Base-by-base conservation (phyloP, 2,888 invertebrate species). In the Notodonta dromedarius region DNA sequence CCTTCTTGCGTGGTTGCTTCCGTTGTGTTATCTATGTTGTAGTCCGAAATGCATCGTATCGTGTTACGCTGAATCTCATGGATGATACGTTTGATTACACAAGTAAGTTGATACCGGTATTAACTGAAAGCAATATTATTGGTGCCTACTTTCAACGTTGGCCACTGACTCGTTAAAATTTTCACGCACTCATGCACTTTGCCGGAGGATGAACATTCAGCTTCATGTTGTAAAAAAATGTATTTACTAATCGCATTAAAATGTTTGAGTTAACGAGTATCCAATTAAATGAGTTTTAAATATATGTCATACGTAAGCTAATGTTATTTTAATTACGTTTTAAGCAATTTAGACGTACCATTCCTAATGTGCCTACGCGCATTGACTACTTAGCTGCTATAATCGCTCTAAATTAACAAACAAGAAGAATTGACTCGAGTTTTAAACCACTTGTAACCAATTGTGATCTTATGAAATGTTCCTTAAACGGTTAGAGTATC, bases 141-240 rank as follows among this genome's bases (percentile, higher is more conserved):
- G 55, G 53, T 53, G 57, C 53, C 61, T 66, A 70, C 70, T 74
- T 76, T 74, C 66, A 74, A 69, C 69, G 74, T 71, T 73, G 74
- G 70, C 73, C 74, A 35, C 35, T 77, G 76, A 80, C 82, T 86
- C 79, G 79, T 88, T 85, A 84, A 84, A 54, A 83, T 83, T 80
- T 82, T 86, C 78, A 88, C 81, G 85, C 82, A 77, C 77, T 77
- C 77, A 63, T 85, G 84, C 82, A 70, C 76, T 76, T 81, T 76
- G 69, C 77, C 79, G 78, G 76, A 76, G 78, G 74, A 73, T 80
- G 77, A 82, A 71, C 77, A 83, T 77, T 74, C 82, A 75, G 77
- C 48, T 70, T 76, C 55, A 56, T 61, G 62, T 64, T 64, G 52
- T 57, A 62, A 56, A 64, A 66, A 64, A 35, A 59, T 42, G 56